A percentile compares a stretch with the other conserved stretches of the same genome.
Evolutionary conservation across 1,140 invertebrate genomes (phyloP).

Genomic region (Diorhabda elongata): DNA sequence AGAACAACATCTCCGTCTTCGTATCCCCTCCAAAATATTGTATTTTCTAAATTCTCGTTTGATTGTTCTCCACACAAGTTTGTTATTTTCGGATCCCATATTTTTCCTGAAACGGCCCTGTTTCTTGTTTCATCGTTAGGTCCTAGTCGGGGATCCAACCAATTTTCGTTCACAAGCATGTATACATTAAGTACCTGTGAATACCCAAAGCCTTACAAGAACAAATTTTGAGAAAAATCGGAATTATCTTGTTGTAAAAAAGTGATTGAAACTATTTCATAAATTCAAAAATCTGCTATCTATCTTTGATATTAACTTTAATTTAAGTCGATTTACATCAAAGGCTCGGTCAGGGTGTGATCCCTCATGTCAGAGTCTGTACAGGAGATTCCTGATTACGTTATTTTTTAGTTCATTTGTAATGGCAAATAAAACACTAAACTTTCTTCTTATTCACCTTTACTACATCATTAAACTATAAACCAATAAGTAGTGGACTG

Average conservation of each 20-base stretch:
- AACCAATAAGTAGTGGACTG: too few relatives aligned
- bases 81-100: constrained; percentile 34
- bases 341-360: background rate
- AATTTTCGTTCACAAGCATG: constrained; percentile 26
- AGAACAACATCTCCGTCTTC: constrained; percentile 27
- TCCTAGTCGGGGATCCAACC: constrained; percentile 30
- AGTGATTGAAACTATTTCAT: background rate
- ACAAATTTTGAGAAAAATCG: constrained; percentile 7
- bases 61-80: constrained; percentile 19
- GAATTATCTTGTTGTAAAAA: background rate
- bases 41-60: constrained; percentile 26
- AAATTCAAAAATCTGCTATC: background rate
- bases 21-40: constrained; percentile 32
- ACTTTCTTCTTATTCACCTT: too few relatives aligned
- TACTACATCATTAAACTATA: too few relatives aligned
- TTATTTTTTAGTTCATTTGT: too few relatives aligned
- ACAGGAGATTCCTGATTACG: too few relatives aligned
- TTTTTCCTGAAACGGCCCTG: constrained; percentile 30
- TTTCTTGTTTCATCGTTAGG: constrained; percentile 26
- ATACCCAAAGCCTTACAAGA: background rate
- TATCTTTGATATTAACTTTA: background rate
- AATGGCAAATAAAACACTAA: too few relatives aligned
- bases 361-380: too few relatives aligned
- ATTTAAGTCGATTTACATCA: background rate
- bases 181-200: constrained; percentile 22